Conservation (phyloP, 2,797 vertebrate species). For the Tarsius wallacei region DNA sequence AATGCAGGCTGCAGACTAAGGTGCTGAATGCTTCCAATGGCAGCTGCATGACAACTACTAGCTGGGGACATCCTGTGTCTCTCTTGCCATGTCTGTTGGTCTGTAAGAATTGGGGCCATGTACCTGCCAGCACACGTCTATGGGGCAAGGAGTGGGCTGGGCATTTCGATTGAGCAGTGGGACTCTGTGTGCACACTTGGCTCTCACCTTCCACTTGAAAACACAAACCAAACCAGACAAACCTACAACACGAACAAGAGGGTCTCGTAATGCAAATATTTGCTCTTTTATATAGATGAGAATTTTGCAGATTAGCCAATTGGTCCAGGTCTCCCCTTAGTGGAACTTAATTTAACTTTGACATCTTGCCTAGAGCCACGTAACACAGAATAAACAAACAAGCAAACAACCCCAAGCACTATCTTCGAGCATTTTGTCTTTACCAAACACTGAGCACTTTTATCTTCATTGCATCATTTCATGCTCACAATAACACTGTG, state of each 20-base stretch:
- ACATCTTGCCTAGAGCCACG: neutral
- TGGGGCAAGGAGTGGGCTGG: neutral
- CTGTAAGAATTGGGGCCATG: neutral
- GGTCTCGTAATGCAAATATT: neutral
- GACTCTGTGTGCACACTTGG: neutral
- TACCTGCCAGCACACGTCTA: neutral
- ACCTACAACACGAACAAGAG: neutral
- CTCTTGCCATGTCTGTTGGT: neutral
- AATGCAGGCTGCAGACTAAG: neutral
- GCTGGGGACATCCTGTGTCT: rapidly evolving
- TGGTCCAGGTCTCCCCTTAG: neutral
- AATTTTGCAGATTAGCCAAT: slow-evolving; percentile 14
- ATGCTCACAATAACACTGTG: neutral
- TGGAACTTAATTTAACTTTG: slow-evolving; percentile 11
- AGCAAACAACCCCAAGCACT: neutral
- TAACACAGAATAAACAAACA: neutral
- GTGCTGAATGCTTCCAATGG: neutral
- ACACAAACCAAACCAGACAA: neutral
- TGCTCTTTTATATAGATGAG: slow-evolving; percentile 14
- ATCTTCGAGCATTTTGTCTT: neutral
- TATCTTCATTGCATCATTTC: neutral
- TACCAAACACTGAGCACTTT: neutral
- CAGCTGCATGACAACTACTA: neutral
- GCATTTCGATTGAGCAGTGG: neutral
- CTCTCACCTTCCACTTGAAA: neutral